A percentile compares a stretch with the other conserved stretches of the same genome.
Conservation (phyloP, 2,888 invertebrate species). For the Notodonta ziczac region DNA sequence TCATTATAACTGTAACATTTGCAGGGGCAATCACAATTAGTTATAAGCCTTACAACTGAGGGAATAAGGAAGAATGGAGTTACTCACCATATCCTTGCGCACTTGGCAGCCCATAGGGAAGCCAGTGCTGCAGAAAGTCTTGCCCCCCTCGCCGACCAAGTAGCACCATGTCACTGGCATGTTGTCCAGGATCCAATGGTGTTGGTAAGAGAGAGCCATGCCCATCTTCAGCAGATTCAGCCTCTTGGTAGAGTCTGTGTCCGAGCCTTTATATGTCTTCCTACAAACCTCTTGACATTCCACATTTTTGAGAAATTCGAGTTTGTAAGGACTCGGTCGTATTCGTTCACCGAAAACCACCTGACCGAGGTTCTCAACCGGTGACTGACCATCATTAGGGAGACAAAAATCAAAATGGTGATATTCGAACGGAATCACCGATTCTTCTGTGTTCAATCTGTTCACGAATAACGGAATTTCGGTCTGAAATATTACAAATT, state of each 20-base stretch:
- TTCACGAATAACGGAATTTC: conserved; percentile 96
- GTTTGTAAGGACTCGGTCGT: conserved; percentile 95
- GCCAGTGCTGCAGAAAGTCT: conserved; percentile 95
- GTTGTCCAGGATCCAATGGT: conserved; percentile 99
- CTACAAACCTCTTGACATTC: conserved; percentile 86
- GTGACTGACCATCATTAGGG: conserved; percentile 90
- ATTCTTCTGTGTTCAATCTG: conserved; percentile 98
- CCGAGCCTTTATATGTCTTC: conserved; percentile 88
- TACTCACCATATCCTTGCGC: conserved; percentile 81
- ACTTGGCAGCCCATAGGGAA: conserved; percentile 99
- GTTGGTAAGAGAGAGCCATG: conserved; percentile 97
- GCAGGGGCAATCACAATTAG: no score
- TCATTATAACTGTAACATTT: no score
- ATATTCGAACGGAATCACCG: conserved; percentile 99
- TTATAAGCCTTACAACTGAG: no score
- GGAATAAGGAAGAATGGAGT: no score
- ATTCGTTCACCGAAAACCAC: conserved; percentile 99
- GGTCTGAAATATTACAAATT: conserved; percentile 86
- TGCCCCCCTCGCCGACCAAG: conserved; percentile 87
- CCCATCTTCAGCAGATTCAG: conserved; percentile 95
- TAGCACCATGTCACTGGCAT: conserved; percentile 99
- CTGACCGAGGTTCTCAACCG: conserved; percentile 99
- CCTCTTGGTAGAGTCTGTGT: conserved; percentile 87
- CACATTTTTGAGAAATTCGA: conserved; percentile 91
- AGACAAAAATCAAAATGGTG: conserved; percentile 98